Base-by-base conservation (phyloP, 2,888 invertebrate species). In the Phaedon cochleariae region DNA sequence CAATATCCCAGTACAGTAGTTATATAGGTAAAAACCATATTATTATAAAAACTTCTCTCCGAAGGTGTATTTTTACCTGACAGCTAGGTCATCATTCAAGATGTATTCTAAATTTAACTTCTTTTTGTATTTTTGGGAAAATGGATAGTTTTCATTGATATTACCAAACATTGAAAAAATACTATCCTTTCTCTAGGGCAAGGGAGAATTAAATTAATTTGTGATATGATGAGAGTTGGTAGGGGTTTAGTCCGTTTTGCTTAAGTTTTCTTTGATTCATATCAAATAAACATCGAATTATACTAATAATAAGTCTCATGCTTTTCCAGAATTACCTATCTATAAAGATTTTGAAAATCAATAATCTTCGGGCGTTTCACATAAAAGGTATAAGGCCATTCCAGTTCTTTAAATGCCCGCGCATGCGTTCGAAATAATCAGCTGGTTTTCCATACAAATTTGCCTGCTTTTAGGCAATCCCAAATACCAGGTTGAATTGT, bases 281-380 rank as follows among this genome's bases (percentile, higher is more conserved):
- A 7, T 10, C 15, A 51, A 2, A 7, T 2, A 41, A 15, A 15
- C 3, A 41, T 4, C 31, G 9, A 4, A 41, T n/a, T 15, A 41
- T 41, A 15, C 15, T 66, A 48, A 48, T 54, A 54, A 49, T 34
- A 52, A 51, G n/a, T n/a, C n/a, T n/a, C n/a, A n/a, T n/a, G n/a
- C n/a, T n/a, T n/a, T n/a, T n/a, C n/a, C n/a, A n/a, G n/a, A n/a
- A n/a, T n/a, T n/a, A n/a, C n/a, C n/a, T n/a, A n/a, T n/a, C n/a
- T n/a, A n/a, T n/a, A n/a, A n/a, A n/a, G n/a, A 65, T 74, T 69
- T 62, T 66, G 76, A 79, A 81, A 80, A 81, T 81, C 81, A 81
- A 81, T 81, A 81, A 79, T 74, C 73, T 80, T 74, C 77, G 80
- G 80, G 80, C 80, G 81, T 80, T 76, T 74, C 74, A 74, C 68